phyloP scores from a whole-genome alignment of 1,140 invertebrate genomes.

The Cataglyphis hispanica region DNA sequence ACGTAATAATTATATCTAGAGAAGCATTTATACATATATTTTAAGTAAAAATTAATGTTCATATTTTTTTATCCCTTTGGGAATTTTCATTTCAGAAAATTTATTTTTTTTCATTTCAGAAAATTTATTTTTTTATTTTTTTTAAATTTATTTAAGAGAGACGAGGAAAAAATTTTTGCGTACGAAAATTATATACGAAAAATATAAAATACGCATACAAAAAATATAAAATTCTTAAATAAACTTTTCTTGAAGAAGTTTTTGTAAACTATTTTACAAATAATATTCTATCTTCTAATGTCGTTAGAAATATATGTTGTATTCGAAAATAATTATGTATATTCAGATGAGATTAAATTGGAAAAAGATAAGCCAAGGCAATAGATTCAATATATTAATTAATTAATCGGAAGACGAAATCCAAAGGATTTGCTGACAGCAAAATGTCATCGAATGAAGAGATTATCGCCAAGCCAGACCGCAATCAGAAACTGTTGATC shows the following conservation, averaged over 20 bases:
- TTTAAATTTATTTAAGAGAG: too few relatives aligned
- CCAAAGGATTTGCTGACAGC: conserved; percentile 1
- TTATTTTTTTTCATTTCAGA: background rate
- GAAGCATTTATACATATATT: background rate
- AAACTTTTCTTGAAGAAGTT: background rate
- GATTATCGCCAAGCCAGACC: conserved; percentile 48
- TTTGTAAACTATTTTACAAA: background rate
- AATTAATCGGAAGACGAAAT: background rate
- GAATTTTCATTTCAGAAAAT: background rate
- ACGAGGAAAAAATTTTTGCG: background rate
- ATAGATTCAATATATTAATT: conserved; percentile 13
- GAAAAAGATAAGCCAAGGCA: background rate
- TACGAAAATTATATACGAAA: too few relatives aligned
- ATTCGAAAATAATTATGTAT: background rate
- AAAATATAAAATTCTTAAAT: background rate
- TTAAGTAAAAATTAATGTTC: background rate
- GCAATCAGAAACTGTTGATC: conserved; percentile 60
- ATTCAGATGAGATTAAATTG: background rate
- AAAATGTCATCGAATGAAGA: conserved; percentile 68
- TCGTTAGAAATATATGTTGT: background rate
- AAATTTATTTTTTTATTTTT: background rate
- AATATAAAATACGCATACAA: too few relatives aligned
- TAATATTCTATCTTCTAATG: background rate
- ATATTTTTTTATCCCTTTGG: background rate
- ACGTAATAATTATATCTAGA: background rate